Evolutionary conservation across 23 tunicate species (phyloP).

Genomic region (Styela plicata): DNA sequence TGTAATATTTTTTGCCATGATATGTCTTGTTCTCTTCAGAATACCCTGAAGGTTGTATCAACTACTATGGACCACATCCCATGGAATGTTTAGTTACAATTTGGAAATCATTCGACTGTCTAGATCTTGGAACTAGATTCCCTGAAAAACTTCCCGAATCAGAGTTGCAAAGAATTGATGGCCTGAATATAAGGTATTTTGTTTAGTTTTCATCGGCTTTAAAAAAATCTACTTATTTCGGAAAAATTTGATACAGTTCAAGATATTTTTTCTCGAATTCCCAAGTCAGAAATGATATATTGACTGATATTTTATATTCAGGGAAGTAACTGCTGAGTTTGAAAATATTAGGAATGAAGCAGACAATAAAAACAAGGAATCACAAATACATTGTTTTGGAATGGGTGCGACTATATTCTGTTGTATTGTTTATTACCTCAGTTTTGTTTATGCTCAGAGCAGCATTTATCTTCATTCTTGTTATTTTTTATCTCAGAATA

Average conservation of each 20-base stretch:
- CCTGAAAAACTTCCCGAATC: constrained; percentile 14
- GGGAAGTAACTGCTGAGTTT: constrained; percentile 17
- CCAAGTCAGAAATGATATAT: too few relatives aligned
- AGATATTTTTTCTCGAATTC: too few relatives aligned
- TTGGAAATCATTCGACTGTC: constrained; percentile 19
- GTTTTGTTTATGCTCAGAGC: too few relatives aligned
- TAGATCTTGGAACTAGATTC: constrained; percentile 8
- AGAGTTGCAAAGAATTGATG: constrained; percentile 1
- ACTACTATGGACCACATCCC: constrained; percentile 29
- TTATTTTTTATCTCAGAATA: too few relatives aligned
- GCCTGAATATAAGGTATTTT: not conserved
- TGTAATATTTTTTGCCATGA: too few relatives aligned
- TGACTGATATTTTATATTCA: too few relatives aligned
- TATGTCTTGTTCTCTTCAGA: constrained; percentile 1
- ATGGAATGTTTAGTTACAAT: constrained; percentile 21
- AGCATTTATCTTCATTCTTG: too few relatives aligned
- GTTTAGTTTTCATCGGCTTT: not conserved
- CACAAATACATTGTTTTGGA: constrained; percentile 20
- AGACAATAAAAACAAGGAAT: not conserved
- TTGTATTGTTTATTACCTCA: not conserved
- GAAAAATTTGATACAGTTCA: too few relatives aligned
- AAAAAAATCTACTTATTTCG: not conserved
- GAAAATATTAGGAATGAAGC: not conserved
- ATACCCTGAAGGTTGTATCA: constrained; percentile 7
- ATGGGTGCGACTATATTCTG: not conserved